Evolutionary conservation across 2,888 invertebrate genomes (phyloP).

Genomic region (Hyppa rectilinea): DNA sequence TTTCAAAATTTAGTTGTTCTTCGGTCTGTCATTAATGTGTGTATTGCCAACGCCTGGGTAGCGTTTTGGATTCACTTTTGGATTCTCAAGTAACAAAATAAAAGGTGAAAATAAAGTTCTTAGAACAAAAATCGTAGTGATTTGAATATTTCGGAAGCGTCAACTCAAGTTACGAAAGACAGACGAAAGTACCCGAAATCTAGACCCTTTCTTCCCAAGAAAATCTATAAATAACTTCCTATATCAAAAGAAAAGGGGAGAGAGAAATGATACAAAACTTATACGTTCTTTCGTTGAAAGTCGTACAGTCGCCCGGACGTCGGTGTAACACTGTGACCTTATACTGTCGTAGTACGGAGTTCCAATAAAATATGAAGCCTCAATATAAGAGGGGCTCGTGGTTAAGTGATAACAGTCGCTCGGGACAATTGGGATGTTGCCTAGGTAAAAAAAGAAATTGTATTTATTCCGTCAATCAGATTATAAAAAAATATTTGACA

Average conservation of each 20-base stretch:
- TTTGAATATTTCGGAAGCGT: background rate
- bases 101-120: no score
- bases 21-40: no score
- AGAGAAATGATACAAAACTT: conserved; percentile 25
- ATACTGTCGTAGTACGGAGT: background rate
- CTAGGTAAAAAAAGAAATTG: no score
- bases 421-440: no score
- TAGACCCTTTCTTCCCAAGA: background rate
- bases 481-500: no score
- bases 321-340: background rate
- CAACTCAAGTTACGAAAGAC: background rate
- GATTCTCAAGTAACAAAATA: no score
- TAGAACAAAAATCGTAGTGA: no score
- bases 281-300: conserved; percentile 22
- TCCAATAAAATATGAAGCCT: background rate
- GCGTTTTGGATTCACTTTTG: no score
- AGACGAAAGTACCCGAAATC: conserved; percentile 11
- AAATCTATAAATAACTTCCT: conserved; percentile 28
- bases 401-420: background rate
- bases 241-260: conserved; percentile 23
- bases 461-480: no score
- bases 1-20: no score
- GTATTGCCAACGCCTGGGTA: no score
- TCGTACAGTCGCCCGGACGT: background rate
- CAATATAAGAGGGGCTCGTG: background rate